Percentiles rank a stretch among this genome's conserved stretches.
Conservation (phyloP, 1,140 invertebrate genomes). For the Pemphigus obesinymphae region DNA sequence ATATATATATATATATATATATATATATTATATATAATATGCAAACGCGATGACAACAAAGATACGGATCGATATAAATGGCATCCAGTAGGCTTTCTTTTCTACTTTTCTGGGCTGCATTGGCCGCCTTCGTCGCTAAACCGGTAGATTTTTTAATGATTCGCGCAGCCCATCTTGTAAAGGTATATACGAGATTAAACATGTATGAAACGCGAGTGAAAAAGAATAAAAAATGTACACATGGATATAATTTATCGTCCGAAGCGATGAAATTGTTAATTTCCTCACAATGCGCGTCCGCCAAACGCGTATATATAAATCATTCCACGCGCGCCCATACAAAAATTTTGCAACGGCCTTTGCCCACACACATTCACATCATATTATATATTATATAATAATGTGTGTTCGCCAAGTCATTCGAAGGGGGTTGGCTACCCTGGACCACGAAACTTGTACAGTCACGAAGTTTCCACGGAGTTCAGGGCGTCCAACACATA, state of each 20-base stretch:
- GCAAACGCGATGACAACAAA: neutral
- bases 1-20: neutral
- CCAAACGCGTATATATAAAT: neutral
- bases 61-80: constrained; percentile 17
- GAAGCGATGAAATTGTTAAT: neutral
- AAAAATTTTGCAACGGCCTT: neutral
- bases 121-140: neutral
- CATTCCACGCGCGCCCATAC: neutral
- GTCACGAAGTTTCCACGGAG: neutral
- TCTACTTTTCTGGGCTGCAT: neutral
- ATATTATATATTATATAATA: neutral
- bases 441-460: neutral
- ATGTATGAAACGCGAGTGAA: neutral
- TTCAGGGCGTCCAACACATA: constrained; percentile 6
- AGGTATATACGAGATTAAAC: neutral
- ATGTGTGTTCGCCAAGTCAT: neutral
- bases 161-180: neutral
- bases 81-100: constrained; percentile 1
- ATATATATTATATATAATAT: too few species aligned
- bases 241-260: neutral
- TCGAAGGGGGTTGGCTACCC: constrained; percentile 9
- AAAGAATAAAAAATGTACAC: neutral
- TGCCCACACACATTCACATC: neutral
- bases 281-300: neutral
- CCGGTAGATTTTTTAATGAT: constrained; percentile 32